Evolutionary conservation across 2,113 vertebrate genomes (phyloP).

Genomic region (Catharus minimus): DNA sequence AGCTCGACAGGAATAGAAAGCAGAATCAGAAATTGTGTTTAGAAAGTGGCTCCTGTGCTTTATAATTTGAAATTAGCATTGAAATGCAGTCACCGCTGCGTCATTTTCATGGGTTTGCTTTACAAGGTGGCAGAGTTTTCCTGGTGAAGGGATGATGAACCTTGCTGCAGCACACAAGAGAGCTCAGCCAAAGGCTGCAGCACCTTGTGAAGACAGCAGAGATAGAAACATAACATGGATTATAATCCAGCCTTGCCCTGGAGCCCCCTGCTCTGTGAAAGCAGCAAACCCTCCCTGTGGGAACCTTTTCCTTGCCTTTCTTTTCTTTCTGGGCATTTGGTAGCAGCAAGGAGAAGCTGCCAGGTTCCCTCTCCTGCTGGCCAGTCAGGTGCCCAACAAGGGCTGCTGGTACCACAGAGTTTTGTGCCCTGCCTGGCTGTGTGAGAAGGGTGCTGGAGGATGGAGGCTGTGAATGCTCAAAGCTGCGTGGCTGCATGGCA

Average conservation of each 20-base stretch:
- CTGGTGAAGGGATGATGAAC: neutral
- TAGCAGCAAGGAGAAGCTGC: neutral
- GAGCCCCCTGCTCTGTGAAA: neutral
- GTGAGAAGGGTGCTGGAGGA: neutral
- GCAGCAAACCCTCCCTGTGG: neutral
- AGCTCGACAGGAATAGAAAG: constrained; percentile 75
- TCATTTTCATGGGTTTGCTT: neutral
- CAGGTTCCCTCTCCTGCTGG: neutral
- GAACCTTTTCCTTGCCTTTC: neutral
- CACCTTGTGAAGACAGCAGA: neutral
- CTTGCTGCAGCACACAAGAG: neutral
- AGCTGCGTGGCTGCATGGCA: neutral
- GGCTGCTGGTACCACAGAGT: neutral
- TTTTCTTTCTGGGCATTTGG: neutral
- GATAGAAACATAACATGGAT: neutral
- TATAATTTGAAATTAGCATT: constrained; percentile 45
- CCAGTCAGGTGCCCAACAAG: rapidly evolving
- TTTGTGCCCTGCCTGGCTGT: neutral
- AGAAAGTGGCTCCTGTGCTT: constrained; percentile 64
- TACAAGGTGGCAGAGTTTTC: neutral
- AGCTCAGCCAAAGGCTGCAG: neutral
- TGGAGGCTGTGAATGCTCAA: neutral
- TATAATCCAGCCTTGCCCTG: neutral
- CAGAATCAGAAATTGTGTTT: constrained; percentile 69
- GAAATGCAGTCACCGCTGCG: neutral